phyloP scores from a whole-genome alignment of 2,113 vertebrate genomes.

The Phylloscopus trochiloides region DNA sequence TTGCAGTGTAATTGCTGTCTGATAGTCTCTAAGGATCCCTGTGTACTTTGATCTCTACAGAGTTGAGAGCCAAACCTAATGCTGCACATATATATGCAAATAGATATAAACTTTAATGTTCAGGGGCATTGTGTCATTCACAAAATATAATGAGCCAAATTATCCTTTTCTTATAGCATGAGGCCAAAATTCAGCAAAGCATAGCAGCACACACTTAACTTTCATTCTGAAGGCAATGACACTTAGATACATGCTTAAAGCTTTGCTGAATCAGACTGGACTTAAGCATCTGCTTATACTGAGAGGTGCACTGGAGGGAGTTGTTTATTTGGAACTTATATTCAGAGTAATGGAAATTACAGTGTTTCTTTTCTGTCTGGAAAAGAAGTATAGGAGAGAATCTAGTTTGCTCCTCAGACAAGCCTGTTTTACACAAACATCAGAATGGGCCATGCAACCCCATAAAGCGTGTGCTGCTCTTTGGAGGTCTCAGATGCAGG shows the following conservation, averaged over 20 bases:
- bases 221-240: slow-evolving; percentile 34
- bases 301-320: background rate
- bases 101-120: slow-evolving; percentile 49
- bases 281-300: background rate
- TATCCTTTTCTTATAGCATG: slow-evolving; percentile 12
- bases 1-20: slow-evolving; percentile 42
- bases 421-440: background rate
- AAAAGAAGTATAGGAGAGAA: background rate
- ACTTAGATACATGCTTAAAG: background rate
- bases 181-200: slow-evolving; percentile 56
- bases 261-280: slow-evolving; percentile 8
- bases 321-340: background rate
- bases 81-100: slow-evolving; percentile 55
- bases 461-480: background rate
- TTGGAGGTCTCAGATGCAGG: fast-evolving
- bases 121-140: slow-evolving; percentile 56
- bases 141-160: slow-evolving; percentile 57
- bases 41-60: slow-evolving; percentile 53
- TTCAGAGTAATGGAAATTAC: background rate
- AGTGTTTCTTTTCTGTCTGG: background rate
- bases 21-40: slow-evolving; percentile 26
- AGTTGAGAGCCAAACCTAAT: slow-evolving; percentile 36
- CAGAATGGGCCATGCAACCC: background rate
- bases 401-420: background rate
- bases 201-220: slow-evolving; percentile 24